Base-by-base conservation (phyloP, 2,113 vertebrate species). In the Salvelinus alpinus region DNA sequence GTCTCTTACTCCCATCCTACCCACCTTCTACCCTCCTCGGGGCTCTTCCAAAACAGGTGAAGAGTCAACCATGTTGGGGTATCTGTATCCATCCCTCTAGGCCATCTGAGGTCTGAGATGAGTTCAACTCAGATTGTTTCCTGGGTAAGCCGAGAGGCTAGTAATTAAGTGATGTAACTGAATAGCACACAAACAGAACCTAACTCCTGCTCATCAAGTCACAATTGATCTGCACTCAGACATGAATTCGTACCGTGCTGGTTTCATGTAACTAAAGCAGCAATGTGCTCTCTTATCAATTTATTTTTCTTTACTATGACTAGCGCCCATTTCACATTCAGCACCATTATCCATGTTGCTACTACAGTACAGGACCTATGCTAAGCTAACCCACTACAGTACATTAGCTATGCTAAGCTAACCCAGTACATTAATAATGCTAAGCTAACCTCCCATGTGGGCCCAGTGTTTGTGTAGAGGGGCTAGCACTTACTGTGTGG, bases 201-300 rank as follows among this genome's bases (percentile, higher is more conserved):
- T 24, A 79, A 90, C 78, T 82, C 74, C 54, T 44, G 78, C 74
- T 70, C 76, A 86, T 91, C 85, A 65, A 67, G 74, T 89, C 90
- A 74, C 85, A 1, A 83, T 86, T 80, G 84, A 90, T 86, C 86
- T 82, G 64, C 80, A 84, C 77, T 86, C 84, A 82, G 86, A 75
- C 80, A 62, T 86, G 88, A 81, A 83, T 80, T 12, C 25, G 86
- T 81, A 54, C 79, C 84, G 83, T 78, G 73, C 78, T 16, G 14
- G 3, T 16, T 51, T 51, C 4, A 51, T 14, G 14, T 51, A 51
- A 51, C 48, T 51, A 16, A 16, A 51, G 48, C 14, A 16, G 48
- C 4, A 51, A 51, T 51, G 48, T 16, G 3, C 48, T 38, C 1
- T 14, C 11, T 0, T 51, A 14, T 51, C 11, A 14, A 12, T 9